A percentile compares a stretch with the other conserved stretches of the same genome.
Evolutionary conservation across 2,888 invertebrate species (phyloP).

Genomic region (Myathropa florea): DNA sequence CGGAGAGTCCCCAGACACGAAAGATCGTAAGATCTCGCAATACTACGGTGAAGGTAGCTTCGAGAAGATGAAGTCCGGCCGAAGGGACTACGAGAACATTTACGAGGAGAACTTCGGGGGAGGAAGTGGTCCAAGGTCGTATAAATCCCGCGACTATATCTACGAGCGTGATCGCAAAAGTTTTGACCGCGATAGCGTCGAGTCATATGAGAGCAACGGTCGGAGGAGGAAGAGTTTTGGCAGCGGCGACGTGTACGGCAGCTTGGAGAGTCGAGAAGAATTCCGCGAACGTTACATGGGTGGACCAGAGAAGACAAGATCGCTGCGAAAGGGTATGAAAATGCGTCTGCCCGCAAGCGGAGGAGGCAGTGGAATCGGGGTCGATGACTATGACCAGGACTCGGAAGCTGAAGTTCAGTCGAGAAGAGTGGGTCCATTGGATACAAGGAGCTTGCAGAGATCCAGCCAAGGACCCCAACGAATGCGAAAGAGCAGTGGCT

Average conservation of each 20-base stretch:
- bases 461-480: slow-evolving; percentile 76
- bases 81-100: slow-evolving; percentile 78
- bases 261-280: slow-evolving; percentile 80
- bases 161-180: slow-evolving; percentile 80
- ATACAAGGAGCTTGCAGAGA: slow-evolving; percentile 78
- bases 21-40: slow-evolving; percentile 72
- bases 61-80: slow-evolving; percentile 68
- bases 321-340: slow-evolving; percentile 78
- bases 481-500: slow-evolving; percentile 80
- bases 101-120: slow-evolving; percentile 75
- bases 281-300: slow-evolving; percentile 79
- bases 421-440: slow-evolving; percentile 72
- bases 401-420: slow-evolving; percentile 81
- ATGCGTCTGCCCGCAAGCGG: slow-evolving; percentile 72
- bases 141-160: slow-evolving; percentile 77
- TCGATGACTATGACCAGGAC: slow-evolving; percentile 82
- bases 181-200: slow-evolving; percentile 80
- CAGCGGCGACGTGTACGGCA: slow-evolving; percentile 80
- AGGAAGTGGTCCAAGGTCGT: slow-evolving; percentile 62
- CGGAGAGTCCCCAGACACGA: slow-evolving; percentile 73
- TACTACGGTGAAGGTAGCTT: slow-evolving; percentile 72
- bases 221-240: slow-evolving; percentile 79
- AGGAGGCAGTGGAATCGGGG: slow-evolving; percentile 59
- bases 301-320: slow-evolving; percentile 77
- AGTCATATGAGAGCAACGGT: slow-evolving; percentile 79